Base-by-base conservation (phyloP, 1,140 invertebrate genomes). In the Plodia interpunctella region DNA sequence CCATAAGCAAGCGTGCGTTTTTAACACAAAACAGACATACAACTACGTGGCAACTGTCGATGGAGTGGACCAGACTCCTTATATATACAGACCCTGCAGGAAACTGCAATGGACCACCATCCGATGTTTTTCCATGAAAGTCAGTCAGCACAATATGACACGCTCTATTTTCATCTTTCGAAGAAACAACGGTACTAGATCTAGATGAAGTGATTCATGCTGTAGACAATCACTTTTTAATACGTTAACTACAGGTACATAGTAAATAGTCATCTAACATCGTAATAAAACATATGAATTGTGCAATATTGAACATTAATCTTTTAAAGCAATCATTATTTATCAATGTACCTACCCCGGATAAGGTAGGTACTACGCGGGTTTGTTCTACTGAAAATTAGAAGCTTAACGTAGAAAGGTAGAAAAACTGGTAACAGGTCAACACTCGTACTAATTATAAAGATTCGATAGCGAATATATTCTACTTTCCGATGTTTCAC, bases 111-210 rank as follows among this genome's bases (percentile, higher is more conserved):
- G 70, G 68, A 61, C 72, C 66, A 78, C 76, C 72, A 68, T 76
- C 71, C 74, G 74, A 78, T 76, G 49, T 67, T 70, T 62, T 87
- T 84, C 80, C 74, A 84, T 83, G 76, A 77, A 85, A 84, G 74
- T 79, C 79, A 81, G 83, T 87, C 75, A 82, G 76, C 68, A 64
- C 62, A 72, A 63, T 70, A 56, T 66, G 6, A 25, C 21, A 63
- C 63, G 63, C 52, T 72, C 81, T 78, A 84, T 83, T 82, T 81
- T 72, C 68, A 76, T 80, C 72, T 57, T 82, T 83, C 79, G 76
- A 63, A 77, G 77, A 83, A 85, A 70, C 65, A 74, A 78, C 72
- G 70, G 72, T 62, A 57, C 59, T 25, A 25, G 21, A 63, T 66
- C 64, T 50, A 59, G 55, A 54, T 25, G 6, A 2, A 6, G 53